Evolutionary conservation across 2,113 vertebrate species (phyloP).

Genomic region (Ctenodactylus gundi): DNA sequence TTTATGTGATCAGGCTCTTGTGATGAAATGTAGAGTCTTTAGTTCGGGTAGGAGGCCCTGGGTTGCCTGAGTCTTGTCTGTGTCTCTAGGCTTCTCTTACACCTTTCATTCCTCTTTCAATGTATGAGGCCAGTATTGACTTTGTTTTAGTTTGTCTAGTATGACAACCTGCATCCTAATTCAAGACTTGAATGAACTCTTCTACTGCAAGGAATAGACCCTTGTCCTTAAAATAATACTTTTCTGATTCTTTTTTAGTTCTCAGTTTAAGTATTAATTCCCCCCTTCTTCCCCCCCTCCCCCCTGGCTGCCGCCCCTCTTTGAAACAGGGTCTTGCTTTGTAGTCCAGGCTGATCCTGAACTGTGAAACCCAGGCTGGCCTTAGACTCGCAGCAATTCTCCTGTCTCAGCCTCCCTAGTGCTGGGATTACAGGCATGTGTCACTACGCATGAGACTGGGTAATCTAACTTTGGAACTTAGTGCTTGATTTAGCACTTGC

Average conservation of each 20-base stretch:
- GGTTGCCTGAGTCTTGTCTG: background rate
- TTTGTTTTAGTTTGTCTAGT: background rate
- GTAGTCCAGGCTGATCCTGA: too few relatives aligned
- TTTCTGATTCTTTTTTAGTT: background rate
- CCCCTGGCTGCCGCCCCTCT: too few relatives aligned
- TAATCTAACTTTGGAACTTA: too few relatives aligned
- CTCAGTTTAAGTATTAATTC: too few relatives aligned
- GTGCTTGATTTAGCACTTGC: too few relatives aligned
- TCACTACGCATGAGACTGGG: too few relatives aligned
- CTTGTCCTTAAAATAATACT: background rate
- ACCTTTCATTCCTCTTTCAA: background rate
- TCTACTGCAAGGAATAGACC: background rate
- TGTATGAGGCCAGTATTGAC: background rate
- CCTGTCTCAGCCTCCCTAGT: too few relatives aligned
- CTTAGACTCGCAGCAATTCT: too few relatives aligned
- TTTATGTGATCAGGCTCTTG: too few relatives aligned
- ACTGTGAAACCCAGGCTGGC: background rate
- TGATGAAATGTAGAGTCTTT: background rate
- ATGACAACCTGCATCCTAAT: background rate
- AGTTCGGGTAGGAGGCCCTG: background rate
- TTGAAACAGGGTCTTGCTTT: too few relatives aligned
- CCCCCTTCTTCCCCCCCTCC: too few relatives aligned
- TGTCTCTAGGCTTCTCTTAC: background rate
- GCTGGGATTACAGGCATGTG: too few relatives aligned
- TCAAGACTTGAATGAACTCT: background rate